phyloP scores from a whole-genome alignment of 2,888 invertebrate species.

The Heliconius erato region DNA sequence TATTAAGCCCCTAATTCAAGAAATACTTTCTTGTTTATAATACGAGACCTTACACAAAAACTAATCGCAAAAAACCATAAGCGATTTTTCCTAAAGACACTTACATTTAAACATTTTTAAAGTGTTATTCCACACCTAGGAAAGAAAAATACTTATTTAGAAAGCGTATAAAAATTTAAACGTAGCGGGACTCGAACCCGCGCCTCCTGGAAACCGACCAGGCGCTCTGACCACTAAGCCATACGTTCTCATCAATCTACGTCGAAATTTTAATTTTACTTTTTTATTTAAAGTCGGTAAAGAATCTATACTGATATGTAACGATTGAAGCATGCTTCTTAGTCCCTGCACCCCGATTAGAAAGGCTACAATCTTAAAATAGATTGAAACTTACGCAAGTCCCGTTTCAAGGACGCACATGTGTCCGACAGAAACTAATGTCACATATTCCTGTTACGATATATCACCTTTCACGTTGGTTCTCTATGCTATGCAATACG shows the following conservation, averaged over 20 bases:
- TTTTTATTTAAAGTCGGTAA: not conserved
- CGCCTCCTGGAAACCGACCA: too few relatives aligned
- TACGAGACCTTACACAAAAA: not conserved
- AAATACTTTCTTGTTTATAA: not conserved
- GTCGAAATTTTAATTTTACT: too few relatives aligned
- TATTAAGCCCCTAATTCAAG: too few relatives aligned
- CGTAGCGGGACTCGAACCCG: too few relatives aligned
- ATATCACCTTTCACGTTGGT: conserved; percentile 22
- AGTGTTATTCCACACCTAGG: too few relatives aligned
- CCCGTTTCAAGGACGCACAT: conserved; percentile 71
- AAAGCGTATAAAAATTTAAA: too few relatives aligned
- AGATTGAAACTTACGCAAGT: conserved; percentile 59
- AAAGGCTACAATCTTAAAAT: conserved; percentile 60
- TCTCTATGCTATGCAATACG: not conserved
- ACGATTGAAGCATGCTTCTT: conserved; percentile 17
- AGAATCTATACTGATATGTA: conserved; percentile 21
- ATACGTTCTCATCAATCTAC: too few relatives aligned
- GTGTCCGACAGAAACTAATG: conserved; percentile 63
- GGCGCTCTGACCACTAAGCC: too few relatives aligned
- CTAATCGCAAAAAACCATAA: not conserved
- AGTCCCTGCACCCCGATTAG: conserved; percentile 41
- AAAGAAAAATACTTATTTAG: too few relatives aligned
- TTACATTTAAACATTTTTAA: too few relatives aligned
- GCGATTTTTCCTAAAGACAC: not conserved
- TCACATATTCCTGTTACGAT: conserved; percentile 41